Evolutionary conservation across 23 tunicate genomes (phyloP).

Genomic region (Halocynthia aurantium): DNA sequence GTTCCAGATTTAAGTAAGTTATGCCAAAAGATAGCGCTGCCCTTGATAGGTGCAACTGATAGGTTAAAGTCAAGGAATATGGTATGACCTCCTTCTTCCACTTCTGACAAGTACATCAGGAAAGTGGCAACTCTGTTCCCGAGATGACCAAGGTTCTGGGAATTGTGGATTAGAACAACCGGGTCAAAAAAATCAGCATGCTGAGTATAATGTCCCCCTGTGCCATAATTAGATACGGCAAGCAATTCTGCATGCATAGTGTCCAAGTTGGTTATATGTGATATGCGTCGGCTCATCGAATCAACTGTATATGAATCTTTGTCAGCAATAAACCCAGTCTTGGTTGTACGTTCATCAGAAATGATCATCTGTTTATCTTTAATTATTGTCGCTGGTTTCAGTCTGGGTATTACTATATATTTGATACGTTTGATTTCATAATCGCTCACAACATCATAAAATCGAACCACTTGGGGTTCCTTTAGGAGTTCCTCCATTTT

Average conservation of each 20-base stretch:
- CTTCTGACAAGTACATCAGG: not conserved
- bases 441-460: not conserved
- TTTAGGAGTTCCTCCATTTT: not conserved
- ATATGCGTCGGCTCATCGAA: not conserved
- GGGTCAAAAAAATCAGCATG: not conserved
- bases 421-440: not conserved
- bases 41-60: constrained; percentile 2
- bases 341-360: not conserved
- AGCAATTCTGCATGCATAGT: not conserved
- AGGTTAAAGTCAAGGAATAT: not conserved
- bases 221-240: not conserved
- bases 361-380: not conserved
- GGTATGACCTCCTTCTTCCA: constrained; percentile 4
- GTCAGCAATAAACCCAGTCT: not conserved
- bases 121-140: not conserved
- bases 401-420: not conserved
- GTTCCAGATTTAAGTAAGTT: not conserved
- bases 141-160: not conserved
- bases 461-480: not conserved
- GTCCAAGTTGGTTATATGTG: constrained; percentile 1
- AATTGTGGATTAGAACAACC: not conserved
- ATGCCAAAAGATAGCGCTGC: constrained; percentile 4
- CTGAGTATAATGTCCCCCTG: constrained; percentile 3
- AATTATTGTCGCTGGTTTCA: not conserved
- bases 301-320: not conserved